Evolutionary conservation across 2,113 vertebrate genomes (phyloP).

Genomic region (Poeciliopsis prolifica): DNA sequence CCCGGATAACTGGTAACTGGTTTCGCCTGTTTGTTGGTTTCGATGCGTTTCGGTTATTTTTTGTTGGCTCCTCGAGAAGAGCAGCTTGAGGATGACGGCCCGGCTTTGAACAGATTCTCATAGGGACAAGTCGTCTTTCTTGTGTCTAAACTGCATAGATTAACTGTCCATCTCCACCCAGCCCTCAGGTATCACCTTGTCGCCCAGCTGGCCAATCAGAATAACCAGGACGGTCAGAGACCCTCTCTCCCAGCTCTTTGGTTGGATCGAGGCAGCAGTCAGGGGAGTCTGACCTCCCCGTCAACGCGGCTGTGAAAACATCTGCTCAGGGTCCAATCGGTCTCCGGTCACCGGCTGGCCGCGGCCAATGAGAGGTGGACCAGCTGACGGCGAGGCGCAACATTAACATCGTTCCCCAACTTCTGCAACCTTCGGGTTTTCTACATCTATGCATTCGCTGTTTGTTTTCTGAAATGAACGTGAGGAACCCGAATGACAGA

Average conservation of each 20-base stretch:
- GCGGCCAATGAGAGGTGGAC: constrained; percentile 49
- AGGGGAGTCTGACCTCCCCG: constrained; percentile 24
- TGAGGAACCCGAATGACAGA: neutral
- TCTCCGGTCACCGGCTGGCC: constrained; percentile 28
- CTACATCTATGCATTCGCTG: neutral
- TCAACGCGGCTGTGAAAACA: neutral
- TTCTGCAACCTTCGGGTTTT: neutral
- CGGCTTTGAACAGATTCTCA: constrained; percentile 16
- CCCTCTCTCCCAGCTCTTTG: constrained; percentile 42
- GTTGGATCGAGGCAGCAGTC: constrained; percentile 43
- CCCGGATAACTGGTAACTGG: constrained; percentile 27
- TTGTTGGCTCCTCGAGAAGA: constrained; percentile 62
- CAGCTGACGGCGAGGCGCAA: neutral
- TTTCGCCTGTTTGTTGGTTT: constrained; percentile 42
- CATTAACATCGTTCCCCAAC: neutral
- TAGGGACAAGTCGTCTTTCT: constrained; percentile 52
- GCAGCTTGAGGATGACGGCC: constrained; percentile 35
- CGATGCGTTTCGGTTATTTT: constrained; percentile 65
- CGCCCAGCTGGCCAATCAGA: constrained; percentile 19
- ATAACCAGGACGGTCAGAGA: constrained; percentile 20
- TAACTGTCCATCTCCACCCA: constrained; percentile 53
- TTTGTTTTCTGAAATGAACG: neutral
- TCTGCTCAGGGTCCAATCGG: neutral
- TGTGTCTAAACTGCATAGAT: constrained; percentile 81
- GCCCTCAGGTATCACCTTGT: constrained; percentile 22